Evolutionary conservation across 2,888 invertebrate genomes (phyloP).

Genomic region (Alloscopus bannaensis): DNA sequence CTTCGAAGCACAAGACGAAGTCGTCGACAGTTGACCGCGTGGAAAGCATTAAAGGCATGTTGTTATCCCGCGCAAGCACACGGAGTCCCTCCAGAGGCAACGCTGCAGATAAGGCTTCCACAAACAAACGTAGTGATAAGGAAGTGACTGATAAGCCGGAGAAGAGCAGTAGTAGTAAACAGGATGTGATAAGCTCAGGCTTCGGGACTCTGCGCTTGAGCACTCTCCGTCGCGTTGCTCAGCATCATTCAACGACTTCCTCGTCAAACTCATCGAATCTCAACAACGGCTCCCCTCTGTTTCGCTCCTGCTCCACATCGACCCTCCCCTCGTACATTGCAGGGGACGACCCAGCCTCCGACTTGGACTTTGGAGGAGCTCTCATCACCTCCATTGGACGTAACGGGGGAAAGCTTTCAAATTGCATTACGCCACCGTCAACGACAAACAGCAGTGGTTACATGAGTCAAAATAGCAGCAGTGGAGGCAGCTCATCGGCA

Average conservation of each 20-base stretch:
- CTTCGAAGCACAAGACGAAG: conserved; percentile 14
- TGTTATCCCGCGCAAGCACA: conserved; percentile 58
- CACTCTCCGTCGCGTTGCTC: conserved; percentile 29
- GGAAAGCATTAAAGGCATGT: conserved; percentile 71
- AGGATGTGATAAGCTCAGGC: conserved; percentile 20
- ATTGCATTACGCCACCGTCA: too few relatives aligned
- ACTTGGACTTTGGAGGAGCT: conserved; percentile 78
- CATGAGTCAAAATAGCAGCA: conserved; percentile 14
- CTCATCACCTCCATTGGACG: background rate
- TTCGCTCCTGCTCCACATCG: conserved; percentile 86
- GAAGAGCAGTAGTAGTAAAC: background rate
- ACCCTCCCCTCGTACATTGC: conserved; percentile 85
- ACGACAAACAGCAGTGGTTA: conserved; percentile 13
- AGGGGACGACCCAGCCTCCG: conserved; percentile 88
- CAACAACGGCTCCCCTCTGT: conserved; percentile 76
- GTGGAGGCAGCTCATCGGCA: conserved; percentile 2
- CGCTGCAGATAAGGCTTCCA: background rate
- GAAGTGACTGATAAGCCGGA: background rate
- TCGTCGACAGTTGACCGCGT: conserved; percentile 68
- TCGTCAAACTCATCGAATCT: background rate
- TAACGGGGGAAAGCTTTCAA: background rate
- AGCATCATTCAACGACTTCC: background rate
- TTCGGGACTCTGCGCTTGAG: conserved; percentile 33
- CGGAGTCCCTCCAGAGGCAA: conserved; percentile 48
- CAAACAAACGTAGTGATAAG: conserved; percentile 19